Evolutionary conservation across 2,113 vertebrate genomes (phyloP).

Genomic region (Pterophyllum scalare): DNA sequence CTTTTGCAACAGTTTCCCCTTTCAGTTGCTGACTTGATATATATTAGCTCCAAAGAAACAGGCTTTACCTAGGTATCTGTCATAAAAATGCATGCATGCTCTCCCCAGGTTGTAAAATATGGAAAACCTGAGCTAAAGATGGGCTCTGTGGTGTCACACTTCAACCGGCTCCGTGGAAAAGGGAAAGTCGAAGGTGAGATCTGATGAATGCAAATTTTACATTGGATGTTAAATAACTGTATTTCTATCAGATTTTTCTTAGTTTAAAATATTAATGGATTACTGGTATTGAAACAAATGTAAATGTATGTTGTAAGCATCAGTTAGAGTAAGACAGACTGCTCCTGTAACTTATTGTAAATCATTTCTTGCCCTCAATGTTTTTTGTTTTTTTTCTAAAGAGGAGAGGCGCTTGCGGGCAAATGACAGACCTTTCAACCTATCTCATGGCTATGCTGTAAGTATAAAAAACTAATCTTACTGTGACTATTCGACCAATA

Average conservation of each 20-base stretch:
- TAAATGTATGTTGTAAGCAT: neutral
- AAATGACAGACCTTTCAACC: constrained; percentile 88
- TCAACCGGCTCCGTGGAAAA: constrained; percentile 74
- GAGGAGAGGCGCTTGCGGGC: constrained; percentile 86
- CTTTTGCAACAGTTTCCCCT: neutral
- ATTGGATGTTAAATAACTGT: neutral
- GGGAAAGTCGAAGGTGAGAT: constrained; percentile 79
- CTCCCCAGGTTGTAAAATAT: constrained; percentile 74
- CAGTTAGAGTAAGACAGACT: neutral
- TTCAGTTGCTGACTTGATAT: neutral
- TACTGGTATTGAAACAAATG: neutral
- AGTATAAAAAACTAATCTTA: constrained; percentile 62
- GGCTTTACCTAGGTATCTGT: neutral
- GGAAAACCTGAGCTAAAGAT: constrained; percentile 77
- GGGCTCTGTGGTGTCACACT: constrained; percentile 76
- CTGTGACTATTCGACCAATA: neutral
- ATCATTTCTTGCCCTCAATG: neutral
- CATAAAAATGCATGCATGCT: neutral
- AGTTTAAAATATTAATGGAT: neutral
- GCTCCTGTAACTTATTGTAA: neutral
- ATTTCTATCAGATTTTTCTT: neutral
- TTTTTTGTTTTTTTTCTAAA: constrained; percentile 69
- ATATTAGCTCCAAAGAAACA: neutral
- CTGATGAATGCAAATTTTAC: neutral
- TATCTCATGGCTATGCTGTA: constrained; percentile 88